Evolutionary conservation across 2,797 vertebrate species (phyloP), one percentile per base, ranked within the genome.

Genomic region (Acrossocheilus wenchowensis): DNA sequence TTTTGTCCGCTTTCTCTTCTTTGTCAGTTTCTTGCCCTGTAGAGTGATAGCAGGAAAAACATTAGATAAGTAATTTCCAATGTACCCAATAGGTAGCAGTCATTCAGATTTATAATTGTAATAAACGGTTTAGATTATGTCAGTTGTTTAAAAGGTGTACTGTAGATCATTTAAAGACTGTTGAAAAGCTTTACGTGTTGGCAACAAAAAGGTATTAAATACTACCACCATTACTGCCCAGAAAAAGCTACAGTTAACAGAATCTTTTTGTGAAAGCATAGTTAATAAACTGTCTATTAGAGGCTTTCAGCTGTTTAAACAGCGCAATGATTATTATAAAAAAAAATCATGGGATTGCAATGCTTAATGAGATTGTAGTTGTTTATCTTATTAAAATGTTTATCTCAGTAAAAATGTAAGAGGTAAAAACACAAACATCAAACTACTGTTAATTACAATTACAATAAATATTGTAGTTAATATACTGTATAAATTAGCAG

Each of bases 21-120:
- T 73, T 60, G 21, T 45, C 2, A 17, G 21, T 60, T 78, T 85
- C 77, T 62, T 39, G 52, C 43, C 64, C 89, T 90, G 43, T 36
- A 19, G 30, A 83, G 79, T 60, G 64, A 83, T 34, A 39, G 62
- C 34, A 87, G 73, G 2, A 15, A 52, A 78, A 41, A 52, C 41
- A 86, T 81, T 50, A 81, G 17, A 66, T n/a, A 48, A 7, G 45
- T 26, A 0, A 30, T n/a, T 75, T 48, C 2, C 5, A 23, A n/a
- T 17, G 39, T 45, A 45, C 19, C 14, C 26, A 34, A 62, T 17
- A 62, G n/a, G 14, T 43, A 45, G 23, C 34, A 48, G 3, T 62
- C 50, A 43, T 43, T 78, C 48, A 77, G 30, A 54, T 23, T 39
- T 14, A 57, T 23, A 78, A 12, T 39, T 77, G 5, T 34, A 36